Percentiles rank a stretch among this genome's conserved stretches.
Conservation (phyloP, 2,888 invertebrate species). For the Cancer borealis region DNA sequence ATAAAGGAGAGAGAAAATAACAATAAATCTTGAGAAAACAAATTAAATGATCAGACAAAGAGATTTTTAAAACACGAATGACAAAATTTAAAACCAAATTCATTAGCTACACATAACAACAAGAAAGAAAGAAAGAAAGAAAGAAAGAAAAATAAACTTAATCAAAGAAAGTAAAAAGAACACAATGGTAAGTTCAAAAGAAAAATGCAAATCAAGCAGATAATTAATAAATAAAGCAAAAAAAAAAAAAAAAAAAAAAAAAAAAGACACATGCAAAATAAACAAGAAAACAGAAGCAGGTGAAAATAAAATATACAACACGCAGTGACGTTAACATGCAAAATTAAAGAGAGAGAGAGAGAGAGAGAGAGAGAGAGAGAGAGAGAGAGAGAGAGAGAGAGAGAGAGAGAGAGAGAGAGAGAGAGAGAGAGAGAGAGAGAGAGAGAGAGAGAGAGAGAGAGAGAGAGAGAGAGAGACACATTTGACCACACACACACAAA, state of each 20-base stretch:
- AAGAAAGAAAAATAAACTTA: neutral
- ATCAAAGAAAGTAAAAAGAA: neutral
- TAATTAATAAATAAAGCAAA: neutral
- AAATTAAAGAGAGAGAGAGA: neutral
- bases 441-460: neutral
- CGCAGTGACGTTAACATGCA: neutral
- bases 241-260: neutral
- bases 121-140: neutral
- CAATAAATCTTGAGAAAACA: neutral
- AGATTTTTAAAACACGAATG: too few species aligned
- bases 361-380: neutral
- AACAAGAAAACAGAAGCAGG: neutral
- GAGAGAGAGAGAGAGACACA: neutral
- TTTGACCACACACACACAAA: neutral
- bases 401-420: neutral
- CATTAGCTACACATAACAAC: neutral
- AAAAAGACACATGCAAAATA: neutral
- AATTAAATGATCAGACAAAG: neutral
- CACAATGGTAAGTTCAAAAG: too few species aligned
- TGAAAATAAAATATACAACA: neutral
- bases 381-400: neutral
- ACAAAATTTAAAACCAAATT: neutral
- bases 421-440: neutral
- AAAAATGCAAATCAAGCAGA: too few species aligned
- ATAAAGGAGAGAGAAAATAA: neutral